A percentile compares a stretch with the other conserved stretches of the same genome.
These are phyloP conservation scores for Eucidaris tribuloides DNA, from an alignment of 35 echinoderm and acorn worm species.

Conservation along the genomic window DNA sequence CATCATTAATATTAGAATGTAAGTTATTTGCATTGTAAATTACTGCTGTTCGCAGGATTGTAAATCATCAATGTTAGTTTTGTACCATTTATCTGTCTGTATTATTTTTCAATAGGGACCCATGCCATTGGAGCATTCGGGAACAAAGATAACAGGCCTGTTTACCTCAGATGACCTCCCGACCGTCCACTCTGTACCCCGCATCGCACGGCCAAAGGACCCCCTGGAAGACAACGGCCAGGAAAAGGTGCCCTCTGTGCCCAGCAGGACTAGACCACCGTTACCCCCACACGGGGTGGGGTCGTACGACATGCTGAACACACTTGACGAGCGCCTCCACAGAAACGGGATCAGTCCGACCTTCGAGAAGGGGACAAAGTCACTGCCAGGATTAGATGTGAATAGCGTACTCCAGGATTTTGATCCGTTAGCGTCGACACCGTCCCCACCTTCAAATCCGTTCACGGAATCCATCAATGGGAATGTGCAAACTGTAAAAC, in stretches of 20 bases:
- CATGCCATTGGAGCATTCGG: not conserved
- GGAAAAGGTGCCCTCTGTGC: not conserved
- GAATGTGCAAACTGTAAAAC: slow-evolving; percentile 38
- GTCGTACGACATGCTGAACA: not conserved
- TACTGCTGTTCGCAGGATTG: no score
- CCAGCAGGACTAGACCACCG: not conserved
- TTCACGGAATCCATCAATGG: slow-evolving; percentile 38
- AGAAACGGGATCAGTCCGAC: not conserved
- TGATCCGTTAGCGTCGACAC: slow-evolving; percentile 57
- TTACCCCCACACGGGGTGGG: not conserved
- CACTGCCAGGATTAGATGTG: not conserved
- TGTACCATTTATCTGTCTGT: no score
- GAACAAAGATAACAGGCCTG: not conserved
- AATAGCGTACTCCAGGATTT: slow-evolving; percentile 74
- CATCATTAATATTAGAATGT: no score
- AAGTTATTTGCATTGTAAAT: no score
- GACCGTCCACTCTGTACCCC: not conserved
- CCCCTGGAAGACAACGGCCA: not conserved
- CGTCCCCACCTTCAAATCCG: slow-evolving; percentile 8
- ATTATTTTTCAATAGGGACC: not conserved
- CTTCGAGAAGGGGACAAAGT: not conserved
- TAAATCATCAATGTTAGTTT: no score
- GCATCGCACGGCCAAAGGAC: not conserved
- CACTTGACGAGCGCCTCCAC: not conserved
- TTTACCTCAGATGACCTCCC: slow-evolving; percentile 6